Evolutionary conservation across 1,140 invertebrate species (phyloP).

Genomic region (Artemia franciscana): DNA sequence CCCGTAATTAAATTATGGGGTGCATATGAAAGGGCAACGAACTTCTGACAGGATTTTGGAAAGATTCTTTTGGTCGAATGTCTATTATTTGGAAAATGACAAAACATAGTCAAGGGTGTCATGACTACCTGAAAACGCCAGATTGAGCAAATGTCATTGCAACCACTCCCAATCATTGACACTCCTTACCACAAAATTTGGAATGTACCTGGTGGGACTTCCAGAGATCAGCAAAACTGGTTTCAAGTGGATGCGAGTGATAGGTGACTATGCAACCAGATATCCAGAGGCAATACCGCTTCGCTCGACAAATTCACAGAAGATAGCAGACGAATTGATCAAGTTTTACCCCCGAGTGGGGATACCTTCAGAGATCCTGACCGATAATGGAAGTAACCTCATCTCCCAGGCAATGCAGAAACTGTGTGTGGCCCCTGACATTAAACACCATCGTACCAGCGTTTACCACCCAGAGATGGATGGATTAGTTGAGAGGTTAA

Average conservation of each 20-base stretch:
- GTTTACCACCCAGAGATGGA: slow-evolving; percentile 16
- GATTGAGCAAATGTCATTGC: not conserved
- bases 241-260: not conserved
- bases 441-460: slow-evolving; percentile 11
- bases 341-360: slow-evolving; percentile 20
- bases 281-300: slow-evolving; percentile 1
- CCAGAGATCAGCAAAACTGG: not conserved
- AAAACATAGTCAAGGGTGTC: not conserved
- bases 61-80: not conserved
- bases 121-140: not conserved
- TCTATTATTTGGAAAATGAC: not conserved
- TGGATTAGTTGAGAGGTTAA: slow-evolving; percentile 14
- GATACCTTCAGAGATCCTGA: slow-evolving; percentile 19
- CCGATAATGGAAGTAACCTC: slow-evolving; percentile 24
- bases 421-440: slow-evolving; percentile 16
- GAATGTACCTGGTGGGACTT: not conserved
- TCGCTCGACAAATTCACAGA: not conserved
- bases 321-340: not conserved
- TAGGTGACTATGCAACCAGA: not conserved
- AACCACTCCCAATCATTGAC: slow-evolving; percentile 2
- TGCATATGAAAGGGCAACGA: not conserved
- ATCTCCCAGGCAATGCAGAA: slow-evolving; percentile 18
- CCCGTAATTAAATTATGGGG: not conserved
- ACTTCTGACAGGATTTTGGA: not conserved
- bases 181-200: slow-evolving; percentile 8